Evolutionary conservation across 2,113 vertebrate species (phyloP), one percentile per base, ranked within the genome.

Genomic region (Trogon surrucura): DNA sequence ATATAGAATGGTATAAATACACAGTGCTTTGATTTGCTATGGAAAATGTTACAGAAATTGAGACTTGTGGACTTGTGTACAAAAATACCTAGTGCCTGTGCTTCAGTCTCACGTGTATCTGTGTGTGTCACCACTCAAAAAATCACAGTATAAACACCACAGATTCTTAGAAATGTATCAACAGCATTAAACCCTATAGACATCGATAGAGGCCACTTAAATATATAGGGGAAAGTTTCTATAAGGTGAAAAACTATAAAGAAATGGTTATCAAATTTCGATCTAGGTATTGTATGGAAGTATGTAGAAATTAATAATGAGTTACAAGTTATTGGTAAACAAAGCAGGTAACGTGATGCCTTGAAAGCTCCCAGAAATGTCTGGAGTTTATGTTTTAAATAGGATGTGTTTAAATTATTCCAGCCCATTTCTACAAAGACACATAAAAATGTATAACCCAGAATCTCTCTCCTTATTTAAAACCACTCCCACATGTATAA

Each of bases 401-500:
- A 71, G 72, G 41, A 78, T 88, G 72, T 56, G 26, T 89, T 89
- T 67, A 70, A 92, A 67, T 77, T 38, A 81, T 61, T 86, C 82
- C 83, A 91, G 21, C 77, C 73, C 77, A n/a, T 86, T 91, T 81
- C 69, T 8, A 85, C 83, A 83, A 80, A 86, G 86, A 81, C 65
- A 75, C 44, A 73, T 34, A 32, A 94, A 88, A 95, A 86, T 19
- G 57, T 75, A 93, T 79, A 93, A 77, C 51, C 80, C 93, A 88
- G 70, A 87, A 95, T 91, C 85, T 95, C 80, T 84, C 81, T 90
- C 83, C 95, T 92, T 93, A 82, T 85, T 95, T 89, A 82, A 95
- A 96, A 96, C 95, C 95, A 95, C 91, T 95, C 91, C 93, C 96
- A 95, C 85, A 95, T 83, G 92, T 95, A 96, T 96, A 97, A 97